Conservation (phyloP, 1,140 invertebrate species). For the Aphis gossypii region DNA sequence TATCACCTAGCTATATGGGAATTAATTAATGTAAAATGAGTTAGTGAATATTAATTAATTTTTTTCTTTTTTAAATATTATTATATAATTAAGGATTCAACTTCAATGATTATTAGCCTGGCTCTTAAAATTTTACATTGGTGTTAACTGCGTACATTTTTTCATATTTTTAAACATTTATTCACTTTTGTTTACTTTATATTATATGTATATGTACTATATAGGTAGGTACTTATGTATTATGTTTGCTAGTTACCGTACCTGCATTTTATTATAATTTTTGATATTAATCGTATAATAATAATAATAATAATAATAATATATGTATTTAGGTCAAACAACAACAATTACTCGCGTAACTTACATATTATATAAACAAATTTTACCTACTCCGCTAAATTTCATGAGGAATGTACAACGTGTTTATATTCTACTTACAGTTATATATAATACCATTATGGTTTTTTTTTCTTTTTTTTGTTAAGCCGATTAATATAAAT, state of each 20-base stretch:
- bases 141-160: background rate
- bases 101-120: background rate
- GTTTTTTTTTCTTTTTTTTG: background rate
- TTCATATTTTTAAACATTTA: background rate
- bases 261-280: background rate
- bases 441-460: background rate
- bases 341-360: background rate
- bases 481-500: background rate
- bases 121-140: background rate
- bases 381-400: background rate
- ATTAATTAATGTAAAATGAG: background rate
- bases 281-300: background rate
- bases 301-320: background rate
- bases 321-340: background rate
- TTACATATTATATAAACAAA: background rate
- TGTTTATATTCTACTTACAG: background rate
- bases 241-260: background rate
- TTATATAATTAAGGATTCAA: too few relatives aligned
- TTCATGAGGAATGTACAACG: too few relatives aligned
- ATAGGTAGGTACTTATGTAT: too few relatives aligned
- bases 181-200: too few relatives aligned
- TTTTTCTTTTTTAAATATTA: background rate
- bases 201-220: too few relatives aligned
- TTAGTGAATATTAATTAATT: background rate
- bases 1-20: background rate